Evolutionary conservation across 2,888 invertebrate species (phyloP), one percentile per base, ranked within the genome.

Genomic region (Epistrophe grossulariae): DNA sequence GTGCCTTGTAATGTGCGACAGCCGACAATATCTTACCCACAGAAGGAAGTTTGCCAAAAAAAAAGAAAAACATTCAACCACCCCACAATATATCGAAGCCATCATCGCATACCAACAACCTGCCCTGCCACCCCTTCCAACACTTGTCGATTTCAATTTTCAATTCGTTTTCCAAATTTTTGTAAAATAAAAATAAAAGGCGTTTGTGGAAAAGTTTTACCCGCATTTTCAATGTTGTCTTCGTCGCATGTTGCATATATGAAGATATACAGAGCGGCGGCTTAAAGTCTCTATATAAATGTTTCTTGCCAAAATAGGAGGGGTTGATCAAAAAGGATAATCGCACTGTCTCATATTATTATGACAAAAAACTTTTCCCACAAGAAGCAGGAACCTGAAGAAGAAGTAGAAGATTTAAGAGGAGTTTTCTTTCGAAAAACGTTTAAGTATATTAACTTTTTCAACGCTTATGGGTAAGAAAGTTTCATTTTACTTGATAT

Each of bases 401-500:
- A n/a, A 35, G 17, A 48, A 52, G 59, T 45, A 52, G 31, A 68
- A 72, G 76, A 84, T 74, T 76, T 76, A 64, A 59, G 79, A 59
- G 59, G 66, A 76, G 64, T 72, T 76, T 45, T 60, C 24, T 35
- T 62, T n/a, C 17, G 66, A 31, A 80, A 84, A 81, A 68, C 84
- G 80, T 84, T 84, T 84, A 80, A 81, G 70, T 77, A 77, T 80
- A 77, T 80, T 81, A 73, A 80, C 77, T 84, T 77, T 77, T 74
- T 59, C 31, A 6, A 45, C 31, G 71, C 19, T 66, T 50, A 31
- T 59, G 52, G 24, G 31, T 28, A 43, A 74, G n/a, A 72, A 76
- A 84, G 84, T 76, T 79, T 83, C 60, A 78, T 70, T 76, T 68
- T 66, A 17, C 17, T 11, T n/a, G 13, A 6, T 74, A 11, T 66